Conservation (phyloP, 2,888 invertebrate genomes). For the Pterostichus madidus region DNA sequence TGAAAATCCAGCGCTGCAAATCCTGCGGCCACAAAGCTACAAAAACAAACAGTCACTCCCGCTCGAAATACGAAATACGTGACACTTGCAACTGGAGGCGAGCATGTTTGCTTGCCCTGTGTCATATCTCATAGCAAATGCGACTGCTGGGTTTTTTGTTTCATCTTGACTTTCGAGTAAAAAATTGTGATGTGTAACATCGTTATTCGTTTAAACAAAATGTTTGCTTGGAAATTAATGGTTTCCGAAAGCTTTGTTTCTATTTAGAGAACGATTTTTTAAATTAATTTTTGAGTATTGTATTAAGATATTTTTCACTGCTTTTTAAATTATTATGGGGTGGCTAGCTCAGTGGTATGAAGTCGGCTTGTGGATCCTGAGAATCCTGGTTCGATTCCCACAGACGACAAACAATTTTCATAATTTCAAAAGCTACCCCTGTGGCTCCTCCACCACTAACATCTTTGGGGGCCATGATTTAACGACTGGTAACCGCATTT, state of each 20-base stretch:
- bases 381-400: too few species aligned
- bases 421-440: too few species aligned
- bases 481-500: too few species aligned
- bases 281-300: too few species aligned
- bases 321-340: too few species aligned
- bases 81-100: constrained; percentile 3
- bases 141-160: background rate
- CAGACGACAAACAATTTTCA: too few species aligned
- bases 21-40: background rate
- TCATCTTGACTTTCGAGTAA: background rate
- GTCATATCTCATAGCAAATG: constrained; percentile 5
- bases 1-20: background rate
- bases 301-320: too few species aligned
- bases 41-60: constrained; percentile 10
- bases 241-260: background rate
- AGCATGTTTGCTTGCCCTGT: background rate
- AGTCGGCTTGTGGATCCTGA: too few species aligned
- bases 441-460: too few species aligned
- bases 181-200: background rate
- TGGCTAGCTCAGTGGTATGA: too few species aligned
- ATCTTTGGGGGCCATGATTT: too few species aligned
- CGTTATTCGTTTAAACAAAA: constrained; percentile 15
- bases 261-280: background rate
- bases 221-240: constrained; percentile 4
- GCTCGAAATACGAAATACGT: background rate